Base-by-base conservation (phyloP, 2,797 vertebrate species). In the Benthosema pterotum region DNA sequence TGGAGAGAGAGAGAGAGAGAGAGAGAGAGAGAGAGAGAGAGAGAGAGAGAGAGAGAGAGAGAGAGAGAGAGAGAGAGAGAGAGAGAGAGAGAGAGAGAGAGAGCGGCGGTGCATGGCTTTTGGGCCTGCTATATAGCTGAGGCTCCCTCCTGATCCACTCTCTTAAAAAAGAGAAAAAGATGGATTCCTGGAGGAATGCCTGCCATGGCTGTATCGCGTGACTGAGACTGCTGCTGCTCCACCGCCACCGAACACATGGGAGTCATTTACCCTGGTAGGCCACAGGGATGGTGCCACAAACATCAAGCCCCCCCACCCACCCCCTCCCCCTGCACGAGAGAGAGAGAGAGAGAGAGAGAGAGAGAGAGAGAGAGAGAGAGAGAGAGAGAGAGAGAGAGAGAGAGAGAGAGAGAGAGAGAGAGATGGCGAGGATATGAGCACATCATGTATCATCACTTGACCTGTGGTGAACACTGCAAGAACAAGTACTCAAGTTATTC, bases 221-320 rank as follows among this genome's bases (percentile, higher is more conserved):
- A 92, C 90, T 91, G 74, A 12, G 74, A 83, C 85, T 77, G 84
- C 84, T 88, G 81, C 75, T n/a, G n/a, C n/a, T n/a, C n/a, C n/a
- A n/a, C 75, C 82, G 82, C 83, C 81, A 86, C 87, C 84, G 79
- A 83, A 90, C 91, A 91, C 90, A 92, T 92, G 91, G 91, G 86
- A 89, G 80, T 92, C 86, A 91, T 92, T 92, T 92, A 88, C 77
- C 83, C 85, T 86, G 69, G 84, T 85, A 79, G 79, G 82, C 88
- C 88, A 83, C 82, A 88, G 72, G 75, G 83, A 87, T 83, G 84
- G 85, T 92, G 87, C 90, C 88, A 91, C 91, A 89, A 88, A 91
- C 87, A 86, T 83, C 77, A 84, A 74, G 47, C 83, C 85, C 76
- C 83, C 76, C 47, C 46, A 3, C 22, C 52, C 32, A 11, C 14